Conservation (phyloP, 2,797 vertebrate genomes). For the Arrhamphus sclerolepis region DNA sequence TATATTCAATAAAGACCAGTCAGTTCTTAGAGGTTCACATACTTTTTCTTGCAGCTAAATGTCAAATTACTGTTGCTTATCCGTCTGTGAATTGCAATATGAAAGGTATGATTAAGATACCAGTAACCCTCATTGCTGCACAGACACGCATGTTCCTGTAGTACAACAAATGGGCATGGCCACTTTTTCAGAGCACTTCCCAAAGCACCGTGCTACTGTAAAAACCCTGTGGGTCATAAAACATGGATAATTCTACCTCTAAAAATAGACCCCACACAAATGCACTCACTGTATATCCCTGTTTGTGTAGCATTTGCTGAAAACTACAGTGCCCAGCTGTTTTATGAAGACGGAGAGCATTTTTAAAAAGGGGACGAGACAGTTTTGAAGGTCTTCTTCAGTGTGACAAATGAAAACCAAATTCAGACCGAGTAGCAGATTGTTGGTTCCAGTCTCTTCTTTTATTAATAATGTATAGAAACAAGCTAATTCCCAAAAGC, state of each 20-base stretch:
- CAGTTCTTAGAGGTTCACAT: too few species aligned
- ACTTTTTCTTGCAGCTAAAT: too few species aligned
- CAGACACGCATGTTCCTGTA: neutral
- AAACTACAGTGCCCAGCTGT: neutral
- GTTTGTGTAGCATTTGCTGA: neutral
- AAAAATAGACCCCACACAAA: slow-evolving; percentile 5
- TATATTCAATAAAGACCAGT: too few species aligned
- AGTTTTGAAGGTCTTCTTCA: neutral
- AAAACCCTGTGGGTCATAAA: neutral
- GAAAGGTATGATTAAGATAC: neutral
- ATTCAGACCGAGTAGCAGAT: neutral
- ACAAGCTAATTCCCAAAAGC: too few species aligned
- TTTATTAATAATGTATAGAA: too few species aligned
- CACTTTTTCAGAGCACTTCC: neutral
- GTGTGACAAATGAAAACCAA: neutral
- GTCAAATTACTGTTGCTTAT: neutral
- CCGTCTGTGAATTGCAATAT: neutral
- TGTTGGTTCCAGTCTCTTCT: slow-evolving; percentile 11
- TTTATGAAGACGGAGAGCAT: neutral
- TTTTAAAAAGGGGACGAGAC: neutral
- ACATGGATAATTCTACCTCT: neutral
- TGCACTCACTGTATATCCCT: neutral
- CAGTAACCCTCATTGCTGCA: neutral
- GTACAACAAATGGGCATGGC: neutral
- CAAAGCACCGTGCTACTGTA: neutral